A percentile compares a stretch with the other conserved stretches of the same genome.
Conservation (phyloP, 2,888 invertebrate species). For the Nasonovia ribisnigri region DNA sequence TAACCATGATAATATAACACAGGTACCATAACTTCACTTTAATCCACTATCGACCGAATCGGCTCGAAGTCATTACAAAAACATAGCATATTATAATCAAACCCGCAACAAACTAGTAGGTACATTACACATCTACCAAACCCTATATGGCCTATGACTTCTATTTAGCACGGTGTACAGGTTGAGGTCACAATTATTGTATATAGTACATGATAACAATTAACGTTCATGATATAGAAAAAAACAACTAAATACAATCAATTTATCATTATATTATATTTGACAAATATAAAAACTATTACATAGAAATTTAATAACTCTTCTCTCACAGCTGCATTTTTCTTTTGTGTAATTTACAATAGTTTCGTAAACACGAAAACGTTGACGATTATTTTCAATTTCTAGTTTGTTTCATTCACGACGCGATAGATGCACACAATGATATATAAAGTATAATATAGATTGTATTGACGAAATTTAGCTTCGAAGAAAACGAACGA, state of each 20-base stretch:
- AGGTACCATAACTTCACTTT: not conserved
- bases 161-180: too few relatives aligned
- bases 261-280: not conserved
- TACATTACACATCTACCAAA: too few relatives aligned
- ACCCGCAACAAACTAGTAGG: too few relatives aligned
- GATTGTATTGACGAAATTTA: constrained; percentile 31
- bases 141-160: too few relatives aligned
- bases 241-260: not conserved
- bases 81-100: too few relatives aligned
- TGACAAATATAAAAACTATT: not conserved
- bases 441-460: not conserved
- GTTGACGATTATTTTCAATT: constrained; percentile 29
- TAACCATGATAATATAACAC: too few relatives aligned
- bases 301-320: not conserved
- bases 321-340: not conserved
- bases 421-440: constrained; percentile 4
- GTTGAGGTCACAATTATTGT: not conserved
- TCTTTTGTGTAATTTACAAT: constrained; percentile 5
- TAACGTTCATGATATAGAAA: not conserved
- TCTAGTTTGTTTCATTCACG: constrained; percentile 14
- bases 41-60: not conserved
- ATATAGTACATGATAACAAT: not conserved
- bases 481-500: constrained; percentile 27
- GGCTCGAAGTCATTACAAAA: too few relatives aligned
- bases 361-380: constrained; percentile 8